These are phyloP conservation scores for Idris sp. DNA, from an alignment of 1,140 invertebrate genomes.

Conservation along the genomic window DNA sequence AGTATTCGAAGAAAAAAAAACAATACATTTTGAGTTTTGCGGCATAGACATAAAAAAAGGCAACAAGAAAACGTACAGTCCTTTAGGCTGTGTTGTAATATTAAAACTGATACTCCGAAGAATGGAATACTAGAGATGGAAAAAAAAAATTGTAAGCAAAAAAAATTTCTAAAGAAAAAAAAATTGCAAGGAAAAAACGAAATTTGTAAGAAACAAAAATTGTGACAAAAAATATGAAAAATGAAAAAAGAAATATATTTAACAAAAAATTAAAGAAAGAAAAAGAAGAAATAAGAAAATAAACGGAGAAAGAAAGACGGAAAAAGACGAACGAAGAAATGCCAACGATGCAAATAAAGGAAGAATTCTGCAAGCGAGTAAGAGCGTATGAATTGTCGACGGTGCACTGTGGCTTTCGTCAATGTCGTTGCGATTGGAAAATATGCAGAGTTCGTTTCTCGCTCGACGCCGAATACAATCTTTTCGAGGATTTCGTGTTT, in stretches of 20 bases:
- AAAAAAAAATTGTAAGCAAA: too few species aligned
- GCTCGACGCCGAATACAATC: constrained; percentile 39
- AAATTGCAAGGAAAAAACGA: not conserved
- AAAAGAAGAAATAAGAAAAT: not conserved
- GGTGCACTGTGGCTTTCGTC: constrained; percentile 56
- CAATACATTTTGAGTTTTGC: constrained; percentile 16
- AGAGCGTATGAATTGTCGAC: constrained; percentile 59
- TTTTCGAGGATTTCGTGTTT: constrained; percentile 54
- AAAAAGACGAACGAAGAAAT: constrained; percentile 48
- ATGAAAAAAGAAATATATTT: too few species aligned
- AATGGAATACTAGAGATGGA: constrained; percentile 39
- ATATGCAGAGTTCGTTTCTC: constrained; percentile 50
- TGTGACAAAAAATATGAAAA: not conserved
- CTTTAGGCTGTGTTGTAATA: constrained; percentile 48
- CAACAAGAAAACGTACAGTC: constrained; percentile 7
- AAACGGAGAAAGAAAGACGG: not conserved
- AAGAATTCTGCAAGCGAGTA: constrained; percentile 52
- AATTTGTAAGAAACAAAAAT: too few species aligned
- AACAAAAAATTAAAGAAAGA: too few species aligned
- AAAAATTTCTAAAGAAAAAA: too few species aligned
- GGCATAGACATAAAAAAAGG: constrained; percentile 19
- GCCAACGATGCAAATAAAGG: constrained; percentile 59
- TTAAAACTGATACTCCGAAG: constrained; percentile 40
- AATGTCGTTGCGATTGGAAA: constrained; percentile 52
- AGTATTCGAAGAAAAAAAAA: constrained; percentile 8